Conservation (phyloP, 2,888 invertebrate genomes). For the Zaprionus obscuricornis region DNA sequence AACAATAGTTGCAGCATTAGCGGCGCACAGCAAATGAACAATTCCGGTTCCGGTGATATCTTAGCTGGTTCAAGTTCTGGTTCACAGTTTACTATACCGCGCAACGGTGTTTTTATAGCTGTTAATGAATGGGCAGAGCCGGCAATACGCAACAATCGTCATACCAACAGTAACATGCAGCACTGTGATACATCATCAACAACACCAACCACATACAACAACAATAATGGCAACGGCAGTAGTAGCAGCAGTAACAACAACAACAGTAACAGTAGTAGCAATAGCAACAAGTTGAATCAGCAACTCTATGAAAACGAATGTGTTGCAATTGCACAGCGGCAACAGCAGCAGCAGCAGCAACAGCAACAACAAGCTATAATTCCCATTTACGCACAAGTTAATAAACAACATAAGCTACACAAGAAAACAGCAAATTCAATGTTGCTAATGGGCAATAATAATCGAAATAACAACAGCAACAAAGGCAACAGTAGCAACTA, state of each 20-base stretch:
- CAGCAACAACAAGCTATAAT: slow-evolving; percentile 26
- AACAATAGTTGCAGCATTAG: slow-evolving; percentile 12
- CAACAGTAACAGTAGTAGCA: slow-evolving; percentile 30
- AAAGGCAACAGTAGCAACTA: slow-evolving; percentile 50
- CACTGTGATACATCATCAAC: slow-evolving; percentile 50
- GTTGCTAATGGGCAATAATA: slow-evolving; percentile 46
- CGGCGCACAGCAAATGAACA: slow-evolving; percentile 12
- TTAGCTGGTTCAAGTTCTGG: slow-evolving; percentile 9
- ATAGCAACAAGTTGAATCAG: slow-evolving; percentile 55
- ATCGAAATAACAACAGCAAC: slow-evolving; percentile 56
- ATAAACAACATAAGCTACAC: slow-evolving; percentile 83
- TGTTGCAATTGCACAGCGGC: slow-evolving; percentile 67
- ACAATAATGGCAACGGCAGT: slow-evolving; percentile 25
- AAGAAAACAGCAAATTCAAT: slow-evolving; percentile 72
- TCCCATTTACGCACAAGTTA: slow-evolving; percentile 83
- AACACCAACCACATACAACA: slow-evolving; percentile 23
- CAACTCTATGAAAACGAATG: slow-evolving; percentile 82
- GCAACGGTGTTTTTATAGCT: slow-evolving; percentile 86
- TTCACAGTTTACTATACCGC: slow-evolving; percentile 78
- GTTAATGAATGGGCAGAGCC: slow-evolving; percentile 86
- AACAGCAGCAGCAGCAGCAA: slow-evolving; percentile 33
- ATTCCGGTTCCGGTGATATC: slow-evolving; percentile 19
- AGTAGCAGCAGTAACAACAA: slow-evolving; percentile 35
- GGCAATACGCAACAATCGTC: slow-evolving; percentile 32
- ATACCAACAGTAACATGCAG: slow-evolving; percentile 28